A percentile compares a stretch with the other conserved stretches of the same genome.
These are phyloP conservation scores for Ctenoplectra terminalis DNA, from an alignment of 1,140 invertebrate species.

Conservation along the genomic window DNA sequence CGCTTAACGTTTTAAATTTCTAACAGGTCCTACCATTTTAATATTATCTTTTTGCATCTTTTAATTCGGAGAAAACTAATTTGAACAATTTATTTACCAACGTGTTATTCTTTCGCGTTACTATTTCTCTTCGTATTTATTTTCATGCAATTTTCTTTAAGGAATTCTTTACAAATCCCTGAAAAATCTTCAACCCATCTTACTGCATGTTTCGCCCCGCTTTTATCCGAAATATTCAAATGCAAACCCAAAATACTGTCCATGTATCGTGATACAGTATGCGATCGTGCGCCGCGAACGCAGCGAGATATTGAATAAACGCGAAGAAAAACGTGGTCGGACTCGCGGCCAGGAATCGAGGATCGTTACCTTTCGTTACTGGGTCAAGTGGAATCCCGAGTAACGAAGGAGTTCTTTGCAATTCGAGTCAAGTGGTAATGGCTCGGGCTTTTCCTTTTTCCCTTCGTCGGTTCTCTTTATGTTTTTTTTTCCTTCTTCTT, in stretches of 20 bases:
- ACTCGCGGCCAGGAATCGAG: constrained; percentile 41
- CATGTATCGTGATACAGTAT: neutral
- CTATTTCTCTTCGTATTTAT: no score
- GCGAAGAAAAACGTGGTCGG: constrained; percentile 29
- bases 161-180: no score
- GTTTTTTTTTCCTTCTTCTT: constrained; percentile 2
- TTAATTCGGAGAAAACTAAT: no score
- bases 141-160: no score
- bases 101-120: no score
- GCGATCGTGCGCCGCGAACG: neutral
- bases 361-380: constrained; percentile 59
- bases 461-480: constrained; percentile 12
- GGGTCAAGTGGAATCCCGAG: constrained; percentile 52
- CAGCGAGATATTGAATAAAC: constrained; percentile 42
- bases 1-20: no score
- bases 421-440: constrained; percentile 58
- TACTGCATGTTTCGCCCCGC: no score
- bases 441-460: constrained; percentile 26
- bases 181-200: no score
- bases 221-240: neutral
- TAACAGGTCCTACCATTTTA: no score
- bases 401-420: constrained; percentile 60
- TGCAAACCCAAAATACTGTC: neutral
- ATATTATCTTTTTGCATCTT: no score
- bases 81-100: no score